Evolutionary conservation across 2,797 vertebrate species (phyloP), one percentile per base, ranked within the genome.

Genomic region (Molossus alvarezi): DNA sequence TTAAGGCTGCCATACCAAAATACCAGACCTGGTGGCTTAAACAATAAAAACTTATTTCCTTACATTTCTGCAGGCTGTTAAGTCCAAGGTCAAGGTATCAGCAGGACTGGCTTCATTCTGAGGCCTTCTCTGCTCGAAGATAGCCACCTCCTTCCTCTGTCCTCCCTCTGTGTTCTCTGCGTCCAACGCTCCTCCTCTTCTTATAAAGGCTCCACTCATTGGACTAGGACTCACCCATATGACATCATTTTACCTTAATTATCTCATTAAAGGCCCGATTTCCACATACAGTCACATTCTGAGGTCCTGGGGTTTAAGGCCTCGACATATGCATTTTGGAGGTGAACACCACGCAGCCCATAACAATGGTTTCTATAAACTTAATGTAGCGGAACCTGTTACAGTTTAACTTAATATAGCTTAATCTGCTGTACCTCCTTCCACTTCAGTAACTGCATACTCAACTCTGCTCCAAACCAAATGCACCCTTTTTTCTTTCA

Each of bases 31-130:
- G 25, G 10, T 64, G 13, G 45, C 29, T 71, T 83, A 83, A 71
- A 71, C 9, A 82, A 55, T 3, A 88, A 11, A 91, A 88, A 80
- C 80, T 14, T 12, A 80, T 94, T 94, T 90, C 25, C 27, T 67
- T 45, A 60, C 7, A 84, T 58, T 93, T 93, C 23, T 55, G 7
- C 17, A 83, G 55, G 15, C 33, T 33, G 5, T 8, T 14, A 55
- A 48, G 25, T 90, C 80, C 71, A 84, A 92, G 53, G 76, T 80
- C 23, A 75, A 80, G 5, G 23, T 33, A 3, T 77, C 0, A 60
- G 20, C n/a, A 67, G 41, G 14, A 17, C 48, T 76, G 48, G 12
- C 82, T 91, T 72, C 57, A 84, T 73, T 86, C 33, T 67, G 64
- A 86, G 11, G 25, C 13, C 76, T 91, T 87, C 45, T 33, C 23